These are phyloP conservation scores for Anneissia japonica DNA, from an alignment of 35 echinoderm and acorn worm genomes.

Conservation along the genomic window DNA sequence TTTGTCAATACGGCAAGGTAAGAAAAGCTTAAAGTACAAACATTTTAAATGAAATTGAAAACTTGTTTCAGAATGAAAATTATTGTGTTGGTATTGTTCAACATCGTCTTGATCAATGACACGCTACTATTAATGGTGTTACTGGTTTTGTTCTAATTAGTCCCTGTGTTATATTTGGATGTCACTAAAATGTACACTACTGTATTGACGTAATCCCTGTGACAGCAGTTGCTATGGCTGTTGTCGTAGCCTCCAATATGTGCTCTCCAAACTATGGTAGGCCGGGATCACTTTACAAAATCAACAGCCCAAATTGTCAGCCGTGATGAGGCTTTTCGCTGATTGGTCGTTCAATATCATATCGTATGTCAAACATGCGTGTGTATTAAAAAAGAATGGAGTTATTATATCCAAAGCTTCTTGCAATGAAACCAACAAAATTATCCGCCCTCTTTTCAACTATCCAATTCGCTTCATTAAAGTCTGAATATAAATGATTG, in stretches of 20 bases:
- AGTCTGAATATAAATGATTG: not conserved
- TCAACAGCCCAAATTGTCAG: not conserved
- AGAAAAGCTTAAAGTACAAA: not conserved
- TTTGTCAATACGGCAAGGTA: conserved; percentile 78
- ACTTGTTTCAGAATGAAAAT: no score
- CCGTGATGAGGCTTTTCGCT: not conserved
- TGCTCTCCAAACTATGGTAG: not conserved
- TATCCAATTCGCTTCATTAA: not conserved
- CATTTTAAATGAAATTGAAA: no score
- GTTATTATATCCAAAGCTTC: not conserved
- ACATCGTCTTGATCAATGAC: no score
- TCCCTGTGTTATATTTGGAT: no score
- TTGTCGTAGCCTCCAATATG: not conserved
- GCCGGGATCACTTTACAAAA: not conserved
- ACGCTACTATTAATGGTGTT: no score
- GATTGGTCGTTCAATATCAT: not conserved
- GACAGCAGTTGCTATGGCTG: not conserved
- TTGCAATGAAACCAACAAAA: not conserved
- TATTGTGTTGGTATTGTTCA: no score
- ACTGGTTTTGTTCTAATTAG: no score
- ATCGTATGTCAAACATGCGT: not conserved
- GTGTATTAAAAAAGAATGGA: not conserved
- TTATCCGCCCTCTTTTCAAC: not conserved
- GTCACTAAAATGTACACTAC: no score
- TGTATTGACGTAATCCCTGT: not conserved